Percentiles rank a stretch among this genome's conserved stretches.
Evolutionary conservation across 1,140 invertebrate genomes (phyloP).

Genomic region (Drosophila rufa): DNA sequence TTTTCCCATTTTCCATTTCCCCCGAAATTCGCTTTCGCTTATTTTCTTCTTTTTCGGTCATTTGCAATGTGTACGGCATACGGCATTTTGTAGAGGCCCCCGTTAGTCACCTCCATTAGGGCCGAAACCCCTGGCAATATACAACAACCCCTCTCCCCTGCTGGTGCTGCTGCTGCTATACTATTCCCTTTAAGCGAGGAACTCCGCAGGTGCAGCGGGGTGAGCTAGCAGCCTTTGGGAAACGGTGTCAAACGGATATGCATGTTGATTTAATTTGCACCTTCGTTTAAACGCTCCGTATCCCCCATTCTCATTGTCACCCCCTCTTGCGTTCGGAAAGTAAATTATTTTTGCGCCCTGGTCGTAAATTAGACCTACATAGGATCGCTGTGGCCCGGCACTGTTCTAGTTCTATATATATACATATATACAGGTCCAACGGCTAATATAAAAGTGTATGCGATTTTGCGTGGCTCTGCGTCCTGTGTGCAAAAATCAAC

Average conservation of each 20-base stretch:
- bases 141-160: background rate
- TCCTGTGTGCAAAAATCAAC: conserved; percentile 79
- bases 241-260: conserved; percentile 83
- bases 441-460: conserved; percentile 1
- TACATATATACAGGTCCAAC: conserved; percentile 1
- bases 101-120: conserved; percentile 25
- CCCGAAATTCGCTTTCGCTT: conserved; percentile 15
- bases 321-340: conserved; percentile 39
- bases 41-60: conserved; percentile 60
- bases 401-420: conserved; percentile 56
- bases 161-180: conserved; percentile 1
- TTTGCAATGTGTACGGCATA: conserved; percentile 73
- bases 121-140: conserved; percentile 9
- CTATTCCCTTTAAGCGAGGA: conserved; percentile 23
- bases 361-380: conserved; percentile 73
- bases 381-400: conserved; percentile 37
- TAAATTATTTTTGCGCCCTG: conserved; percentile 71
- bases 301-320: conserved; percentile 26
- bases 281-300: conserved; percentile 70
- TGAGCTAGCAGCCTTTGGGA: conserved; percentile 47
- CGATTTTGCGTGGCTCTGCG: conserved; percentile 25
- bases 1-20: conserved; percentile 54
- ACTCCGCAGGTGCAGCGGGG: background rate
- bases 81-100: conserved; percentile 54
- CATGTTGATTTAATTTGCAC: conserved; percentile 84